Base-by-base conservation (phyloP, 2,797 vertebrate genomes). In the Chaetodon trifasciatus region DNA sequence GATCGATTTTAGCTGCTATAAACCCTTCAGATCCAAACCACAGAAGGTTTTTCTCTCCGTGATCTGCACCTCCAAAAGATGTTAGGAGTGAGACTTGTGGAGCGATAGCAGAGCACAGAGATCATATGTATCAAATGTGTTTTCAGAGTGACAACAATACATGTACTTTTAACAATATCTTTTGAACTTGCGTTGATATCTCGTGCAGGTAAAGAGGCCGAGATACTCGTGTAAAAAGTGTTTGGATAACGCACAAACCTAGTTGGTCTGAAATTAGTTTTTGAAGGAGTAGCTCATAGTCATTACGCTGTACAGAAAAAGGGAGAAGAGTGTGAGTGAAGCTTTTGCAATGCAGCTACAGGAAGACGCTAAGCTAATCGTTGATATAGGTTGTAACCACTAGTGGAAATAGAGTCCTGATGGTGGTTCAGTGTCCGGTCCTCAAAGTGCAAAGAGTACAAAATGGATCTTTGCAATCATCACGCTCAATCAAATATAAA, bases 1-100 rank as follows among this genome's bases (percentile, higher is more conserved):
- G 49, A 88, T 84, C 17, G 35, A 81, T 87, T 68, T 70, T 40
- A 52, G 69, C 73, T 78, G 61, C 67, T 57, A 42, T 61, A 28
- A 4, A 47, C 40, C 13, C 28, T 17, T 71, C 58, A 60, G 62
- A 72, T 77, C 53, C 40, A 70, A 58, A 77, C 50, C 39, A 57
- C 0, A 0, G 6, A 15, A 35, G 23, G 0, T 42, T 80, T 84
- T 28, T 72, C n/a, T 55, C 10, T 39, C 23, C n/a, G 15, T 62
- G 39, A 76, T 62, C 24, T 82, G 56, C 32, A 57, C 56, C 56
- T 73, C 19, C 23, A 24, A 60, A 73, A 77, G 13, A 74, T 35
- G 13, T 52, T 46, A 8, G 10, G 40, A 0, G 13, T 24, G 58
- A 65, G 60, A 21, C 4, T 46, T 10, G 2, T 39, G 8, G 24